Evolutionary conservation across 2,888 invertebrate species (phyloP).

Genomic region (Meteorus cinctellus): DNA sequence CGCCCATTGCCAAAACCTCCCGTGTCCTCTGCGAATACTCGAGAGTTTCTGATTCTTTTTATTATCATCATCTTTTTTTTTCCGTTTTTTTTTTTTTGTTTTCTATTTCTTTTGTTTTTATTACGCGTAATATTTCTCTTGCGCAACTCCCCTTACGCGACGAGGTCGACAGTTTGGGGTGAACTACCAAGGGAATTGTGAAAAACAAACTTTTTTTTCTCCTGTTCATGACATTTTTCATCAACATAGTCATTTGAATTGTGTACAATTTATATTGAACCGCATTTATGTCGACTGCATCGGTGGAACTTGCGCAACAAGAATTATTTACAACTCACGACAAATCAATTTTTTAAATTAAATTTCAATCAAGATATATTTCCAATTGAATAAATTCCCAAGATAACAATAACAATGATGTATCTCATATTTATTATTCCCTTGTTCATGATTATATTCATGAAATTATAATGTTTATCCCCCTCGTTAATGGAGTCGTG

Average conservation of each 20-base stretch:
- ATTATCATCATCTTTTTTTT: constrained; percentile 21
- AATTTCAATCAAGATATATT: not conserved
- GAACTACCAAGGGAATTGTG: not conserved
- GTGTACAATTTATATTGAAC: constrained; percentile 7
- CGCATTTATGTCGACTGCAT: not conserved
- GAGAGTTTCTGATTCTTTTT: constrained; percentile 33
- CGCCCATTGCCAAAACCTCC: constrained; percentile 31
- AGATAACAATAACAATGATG: not conserved
- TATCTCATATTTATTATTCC: not conserved
- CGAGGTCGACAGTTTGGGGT: constrained; percentile 4
- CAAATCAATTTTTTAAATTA: not conserved
- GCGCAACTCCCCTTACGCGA: constrained; percentile 15
- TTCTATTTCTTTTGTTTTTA: constrained; percentile 2
- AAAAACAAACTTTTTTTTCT: not conserved
- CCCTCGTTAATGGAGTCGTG: not conserved
- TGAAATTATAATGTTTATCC: not conserved
- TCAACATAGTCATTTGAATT: constrained; percentile 15
- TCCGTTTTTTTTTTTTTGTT: not conserved
- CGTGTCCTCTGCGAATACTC: constrained; percentile 38
- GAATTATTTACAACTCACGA: constrained; percentile 27
- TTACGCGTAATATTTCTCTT: constrained; percentile 12
- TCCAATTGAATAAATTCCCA: not conserved
- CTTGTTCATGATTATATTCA: too few species aligned
- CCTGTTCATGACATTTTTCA: constrained; percentile 3
- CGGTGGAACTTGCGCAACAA: constrained; percentile 24